Percentiles rank a stretch among this genome's conserved stretches.
Evolutionary conservation across 2,797 vertebrate species (phyloP).

Genomic region (Trichosurus vulpecula): DNA sequence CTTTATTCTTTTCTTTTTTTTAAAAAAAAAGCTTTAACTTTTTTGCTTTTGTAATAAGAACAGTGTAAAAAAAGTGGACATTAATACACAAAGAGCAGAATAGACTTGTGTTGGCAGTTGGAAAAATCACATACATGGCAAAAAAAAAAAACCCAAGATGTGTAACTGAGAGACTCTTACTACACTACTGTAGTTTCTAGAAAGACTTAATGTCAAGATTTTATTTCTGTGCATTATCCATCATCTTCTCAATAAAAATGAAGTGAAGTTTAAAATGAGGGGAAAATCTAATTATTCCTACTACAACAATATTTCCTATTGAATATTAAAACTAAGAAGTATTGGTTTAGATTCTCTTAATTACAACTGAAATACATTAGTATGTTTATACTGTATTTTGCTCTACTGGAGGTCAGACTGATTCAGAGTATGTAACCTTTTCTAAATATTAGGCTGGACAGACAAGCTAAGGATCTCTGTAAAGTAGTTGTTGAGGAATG

Average conservation of each 20-base stretch:
- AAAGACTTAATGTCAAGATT: background rate
- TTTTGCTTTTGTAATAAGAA: conserved; percentile 45
- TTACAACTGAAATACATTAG: background rate
- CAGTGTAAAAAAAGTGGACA: conserved; percentile 28
- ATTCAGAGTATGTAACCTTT: conserved; percentile 28
- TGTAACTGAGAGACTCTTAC: conserved; percentile 6
- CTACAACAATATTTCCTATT: conserved; percentile 32
- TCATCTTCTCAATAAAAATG: conserved; percentile 11
- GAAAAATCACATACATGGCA: conserved; percentile 16
- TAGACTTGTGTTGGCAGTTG: conserved; percentile 24
- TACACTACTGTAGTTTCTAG: background rate
- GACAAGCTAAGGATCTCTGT: background rate
- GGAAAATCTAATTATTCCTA: conserved; percentile 20
- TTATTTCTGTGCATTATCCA: conserved; percentile 24
- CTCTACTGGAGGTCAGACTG: conserved; percentile 21
- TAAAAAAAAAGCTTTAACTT: conserved; percentile 6
- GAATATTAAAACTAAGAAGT: conserved; percentile 37
- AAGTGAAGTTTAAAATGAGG: conserved; percentile 10
- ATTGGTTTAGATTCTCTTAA: background rate
- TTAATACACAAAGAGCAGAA: conserved; percentile 1
- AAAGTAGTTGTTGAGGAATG: conserved; percentile 38
- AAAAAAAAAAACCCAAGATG: conserved; percentile 44
- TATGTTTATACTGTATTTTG: background rate
- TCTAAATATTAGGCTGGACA: conserved; percentile 44
- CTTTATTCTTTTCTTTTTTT: background rate